phyloP scores from a whole-genome alignment of 2,797 vertebrate genomes.

The Melanitta fusca region DNA sequence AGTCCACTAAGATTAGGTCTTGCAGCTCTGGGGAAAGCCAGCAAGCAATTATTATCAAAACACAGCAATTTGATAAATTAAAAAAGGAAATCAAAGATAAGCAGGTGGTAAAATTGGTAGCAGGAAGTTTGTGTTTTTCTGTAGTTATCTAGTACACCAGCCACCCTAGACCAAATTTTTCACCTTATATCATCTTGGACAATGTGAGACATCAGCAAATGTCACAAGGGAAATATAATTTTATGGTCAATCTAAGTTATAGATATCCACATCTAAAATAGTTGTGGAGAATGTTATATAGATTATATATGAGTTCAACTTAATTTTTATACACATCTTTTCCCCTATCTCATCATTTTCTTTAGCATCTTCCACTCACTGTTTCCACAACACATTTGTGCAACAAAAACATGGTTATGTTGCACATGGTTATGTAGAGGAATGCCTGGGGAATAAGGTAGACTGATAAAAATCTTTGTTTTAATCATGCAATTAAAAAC shows the following conservation, averaged over 20 bases:
- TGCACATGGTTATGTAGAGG: not conserved
- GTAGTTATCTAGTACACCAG: not conserved
- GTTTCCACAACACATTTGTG: not conserved
- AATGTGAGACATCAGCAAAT: not conserved
- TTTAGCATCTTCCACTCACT: not conserved
- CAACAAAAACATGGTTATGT: not conserved
- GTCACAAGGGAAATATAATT: not conserved
- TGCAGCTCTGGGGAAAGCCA: not conserved
- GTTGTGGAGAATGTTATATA: not conserved
- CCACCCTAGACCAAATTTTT: not conserved
- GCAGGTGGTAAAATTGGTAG: not conserved
- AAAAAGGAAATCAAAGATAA: not conserved
- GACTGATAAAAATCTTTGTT: not conserved
- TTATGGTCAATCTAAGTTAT: not conserved
- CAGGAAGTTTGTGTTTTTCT: not conserved
- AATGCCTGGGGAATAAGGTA: not conserved
- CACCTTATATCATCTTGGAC: not conserved
- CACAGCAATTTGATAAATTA: not conserved
- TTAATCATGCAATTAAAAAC: not conserved
- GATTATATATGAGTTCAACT: not conserved
- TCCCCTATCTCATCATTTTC: not conserved
- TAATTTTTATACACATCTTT: not conserved
- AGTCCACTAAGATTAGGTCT: not conserved
- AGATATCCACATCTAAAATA: not conserved
- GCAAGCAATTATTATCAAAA: not conserved